A percentile compares a stretch with the other conserved stretches of the same genome.
Evolutionary conservation across 2,797 vertebrate genomes (phyloP).

Genomic region (Borostomias antarcticus): DNA sequence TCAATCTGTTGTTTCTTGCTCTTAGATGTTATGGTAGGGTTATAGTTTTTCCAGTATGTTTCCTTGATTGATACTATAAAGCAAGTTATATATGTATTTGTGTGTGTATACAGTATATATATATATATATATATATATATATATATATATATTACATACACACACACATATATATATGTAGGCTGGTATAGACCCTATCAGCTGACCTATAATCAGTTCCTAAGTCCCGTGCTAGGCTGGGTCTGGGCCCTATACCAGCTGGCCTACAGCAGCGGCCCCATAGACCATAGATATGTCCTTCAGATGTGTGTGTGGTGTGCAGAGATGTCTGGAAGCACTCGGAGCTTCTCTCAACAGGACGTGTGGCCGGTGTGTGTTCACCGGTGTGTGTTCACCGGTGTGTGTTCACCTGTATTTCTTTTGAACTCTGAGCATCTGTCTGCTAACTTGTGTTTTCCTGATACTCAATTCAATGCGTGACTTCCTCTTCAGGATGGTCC

Average conservation of each 20-base stretch:
- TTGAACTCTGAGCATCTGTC: not conserved
- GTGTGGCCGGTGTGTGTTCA: slow-evolving; percentile 16
- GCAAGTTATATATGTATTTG: not conserved
- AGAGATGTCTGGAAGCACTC: slow-evolving; percentile 2
- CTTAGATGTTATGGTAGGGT: not conserved
- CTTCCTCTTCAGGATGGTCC: slow-evolving; percentile 6
- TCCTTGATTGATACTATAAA: not conserved
- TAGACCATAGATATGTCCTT: too few species aligned
- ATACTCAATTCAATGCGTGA: slow-evolving; percentile 52
- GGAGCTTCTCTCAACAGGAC: not conserved
- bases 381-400: not conserved
- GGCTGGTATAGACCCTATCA: too few species aligned
- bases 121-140: too few species aligned
- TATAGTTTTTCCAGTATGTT: not conserved
- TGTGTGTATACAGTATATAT: too few species aligned
- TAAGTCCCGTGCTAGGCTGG: not conserved
- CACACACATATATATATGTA: too few species aligned
- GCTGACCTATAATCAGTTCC: too few species aligned
- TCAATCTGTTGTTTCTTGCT: not conserved
- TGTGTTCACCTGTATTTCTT: too few species aligned
- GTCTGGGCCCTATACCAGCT: not conserved
- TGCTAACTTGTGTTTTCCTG: not conserved
- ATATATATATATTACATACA: too few species aligned
- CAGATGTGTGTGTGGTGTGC: too few species aligned
- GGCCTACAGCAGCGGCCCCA: too few species aligned